Base-by-base conservation (phyloP, 2,113 vertebrate genomes). In the Gobio gobio region DNA sequence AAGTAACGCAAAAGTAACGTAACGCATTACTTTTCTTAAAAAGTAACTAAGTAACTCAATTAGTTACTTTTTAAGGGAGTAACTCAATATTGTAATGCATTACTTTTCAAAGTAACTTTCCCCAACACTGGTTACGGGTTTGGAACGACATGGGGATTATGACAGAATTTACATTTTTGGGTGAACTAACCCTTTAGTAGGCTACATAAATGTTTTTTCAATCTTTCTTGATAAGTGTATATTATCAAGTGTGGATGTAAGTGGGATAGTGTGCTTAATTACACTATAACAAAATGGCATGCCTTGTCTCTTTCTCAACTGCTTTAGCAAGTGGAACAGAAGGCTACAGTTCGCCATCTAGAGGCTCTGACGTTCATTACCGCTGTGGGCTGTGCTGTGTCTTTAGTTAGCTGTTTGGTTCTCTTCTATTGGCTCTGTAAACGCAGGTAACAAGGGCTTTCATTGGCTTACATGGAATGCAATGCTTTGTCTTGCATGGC, bases 371-470 rank as follows among this genome's bases (percentile, higher is more conserved):
- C 13, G 5, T 43, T 40, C 64, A 70, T 82, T 6, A 82, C 80
- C 1, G 49, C 80, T 36, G 73, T 51, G 73, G 73, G 73, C 45
- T 75, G 73, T 54, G 47, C 24, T 7, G 1, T 75, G 64, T n/a
- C 22, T 14, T 75, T 89, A 18, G 84, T 93, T 86, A 94, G 95
- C 92, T 94, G 94, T 29, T 14, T 93, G 0, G 75, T 83, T 51
- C 88, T 95, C 66, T 88, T 95, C 10, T 12, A 94, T 36, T 90
- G 82, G 16, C 90, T 95, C 84, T 92, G 12, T 85, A 92, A 73
- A 75, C 92, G 91, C 85, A 93, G 92, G 94, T 93, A 87, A 83
- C 29, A 10, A 24, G n/a, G 59, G 22, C 1, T 63, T 40, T 73
- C 3, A 58, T 5, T 54, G 8, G 4, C 40, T 61, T n/a, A 8